Percentiles rank a stretch among this genome's conserved stretches.
These are phyloP conservation scores for Anthopleura sola DNA, from an alignment of 64 coral and sea anemone species.

Conservation along the genomic window DNA sequence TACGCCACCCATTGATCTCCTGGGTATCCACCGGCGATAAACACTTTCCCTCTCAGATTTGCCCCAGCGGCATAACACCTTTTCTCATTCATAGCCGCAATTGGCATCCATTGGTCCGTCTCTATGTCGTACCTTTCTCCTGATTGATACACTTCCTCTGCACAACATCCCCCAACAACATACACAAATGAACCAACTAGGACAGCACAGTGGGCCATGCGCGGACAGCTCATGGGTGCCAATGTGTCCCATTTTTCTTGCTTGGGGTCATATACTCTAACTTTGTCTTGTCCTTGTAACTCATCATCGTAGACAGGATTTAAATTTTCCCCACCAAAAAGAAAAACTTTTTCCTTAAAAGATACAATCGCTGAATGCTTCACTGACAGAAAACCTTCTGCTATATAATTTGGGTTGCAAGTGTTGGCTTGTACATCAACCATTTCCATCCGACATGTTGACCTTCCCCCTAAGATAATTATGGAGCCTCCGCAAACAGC, in stretches of 20 bases:
- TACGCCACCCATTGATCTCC: neutral
- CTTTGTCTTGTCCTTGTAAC: neutral
- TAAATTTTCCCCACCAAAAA: constrained; percentile 26
- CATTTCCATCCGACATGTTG: neutral
- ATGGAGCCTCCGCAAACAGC: constrained; percentile 20
- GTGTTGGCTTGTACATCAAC: neutral
- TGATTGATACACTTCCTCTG: neutral
- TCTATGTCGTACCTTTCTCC: constrained; percentile 2
- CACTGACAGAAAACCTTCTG: neutral
- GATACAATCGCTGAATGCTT: constrained; percentile 10
- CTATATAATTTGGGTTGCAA: neutral
- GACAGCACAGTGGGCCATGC: constrained; percentile 26
- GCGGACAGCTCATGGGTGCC: constrained; percentile 5
- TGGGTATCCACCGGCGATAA: constrained; percentile 5
- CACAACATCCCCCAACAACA: constrained; percentile 1
- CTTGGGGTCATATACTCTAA: neutral
- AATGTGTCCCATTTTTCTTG: neutral
- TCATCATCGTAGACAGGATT: neutral
- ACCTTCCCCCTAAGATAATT: constrained; percentile 5
- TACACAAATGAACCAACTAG: constrained; percentile 14
- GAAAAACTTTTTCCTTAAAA: constrained; percentile 17
- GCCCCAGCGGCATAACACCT: neutral
- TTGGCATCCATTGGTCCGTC: neutral
- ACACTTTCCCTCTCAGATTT: constrained; percentile 13
- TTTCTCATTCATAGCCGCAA: constrained; percentile 1